phyloP scores from a whole-genome alignment of 2,797 vertebrate species.

The Leuciscus waleckii region DNA sequence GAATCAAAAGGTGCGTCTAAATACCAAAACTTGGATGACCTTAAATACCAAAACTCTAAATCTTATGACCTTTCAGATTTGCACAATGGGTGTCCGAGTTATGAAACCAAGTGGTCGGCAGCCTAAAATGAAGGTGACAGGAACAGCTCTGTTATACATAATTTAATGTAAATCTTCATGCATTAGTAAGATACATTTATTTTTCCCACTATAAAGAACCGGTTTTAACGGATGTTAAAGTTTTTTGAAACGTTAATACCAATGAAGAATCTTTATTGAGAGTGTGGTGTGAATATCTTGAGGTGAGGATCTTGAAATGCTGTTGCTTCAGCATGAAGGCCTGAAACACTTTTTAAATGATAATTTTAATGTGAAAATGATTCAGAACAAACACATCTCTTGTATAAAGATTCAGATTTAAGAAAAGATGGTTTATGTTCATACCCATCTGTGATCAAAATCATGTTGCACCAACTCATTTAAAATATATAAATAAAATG shows the following conservation, averaged over 20 bases:
- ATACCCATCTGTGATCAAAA: not conserved
- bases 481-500: not conserved
- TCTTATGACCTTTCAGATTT: conserved; percentile 70
- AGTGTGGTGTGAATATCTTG: not conserved
- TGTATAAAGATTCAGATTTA: not conserved
- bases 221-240: not conserved
- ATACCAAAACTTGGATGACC: conserved; percentile 60
- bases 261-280: not conserved
- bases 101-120: conserved; percentile 7
- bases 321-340: not conserved
- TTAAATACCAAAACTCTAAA: conserved; percentile 71
- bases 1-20: conserved; percentile 70
- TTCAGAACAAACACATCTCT: not conserved
- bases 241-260: not conserved
- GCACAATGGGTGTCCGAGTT: conserved; percentile 19
- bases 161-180: not conserved
- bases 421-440: not conserved
- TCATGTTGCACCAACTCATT: not conserved
- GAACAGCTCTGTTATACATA: conserved; percentile 16
- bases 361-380: not conserved
- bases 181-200: not conserved
- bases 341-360: not conserved
- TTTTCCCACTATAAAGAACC: not conserved
- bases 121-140: conserved; percentile 11
- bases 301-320: not conserved